These are phyloP conservation scores for Xylophagus ater DNA, from an alignment of 2,888 invertebrate genomes.

Conservation along the genomic window DNA sequence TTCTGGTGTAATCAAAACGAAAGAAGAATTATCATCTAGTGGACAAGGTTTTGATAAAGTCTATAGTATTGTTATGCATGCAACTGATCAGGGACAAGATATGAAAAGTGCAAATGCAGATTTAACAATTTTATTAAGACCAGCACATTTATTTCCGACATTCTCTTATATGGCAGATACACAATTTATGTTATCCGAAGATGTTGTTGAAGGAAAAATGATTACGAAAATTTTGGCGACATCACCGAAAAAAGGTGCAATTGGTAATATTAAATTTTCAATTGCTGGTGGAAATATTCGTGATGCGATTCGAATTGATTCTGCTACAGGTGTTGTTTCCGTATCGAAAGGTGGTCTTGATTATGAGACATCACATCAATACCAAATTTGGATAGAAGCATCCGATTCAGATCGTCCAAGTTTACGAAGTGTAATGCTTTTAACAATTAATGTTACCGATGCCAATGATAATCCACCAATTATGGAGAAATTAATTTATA, in stretches of 20 bases:
- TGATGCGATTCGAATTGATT: constrained; percentile 71
- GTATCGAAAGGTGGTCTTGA: constrained; percentile 72
- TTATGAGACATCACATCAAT: constrained; percentile 69
- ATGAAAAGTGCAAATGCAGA: constrained; percentile 63
- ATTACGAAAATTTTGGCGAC: constrained; percentile 67
- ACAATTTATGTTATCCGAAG: constrained; percentile 68
- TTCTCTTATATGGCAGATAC: constrained; percentile 60
- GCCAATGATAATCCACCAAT: constrained; percentile 86
- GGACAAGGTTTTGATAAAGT: constrained; percentile 45
- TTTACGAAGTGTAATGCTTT: constrained; percentile 63
- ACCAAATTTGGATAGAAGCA: constrained; percentile 89
- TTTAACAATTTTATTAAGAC: constrained; percentile 64
- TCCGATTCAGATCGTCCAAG: constrained; percentile 73
- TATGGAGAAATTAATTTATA: constrained; percentile 69
- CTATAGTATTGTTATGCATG: constrained; percentile 64
- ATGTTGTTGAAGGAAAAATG: constrained; percentile 62
- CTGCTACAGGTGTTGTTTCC: constrained; percentile 66
- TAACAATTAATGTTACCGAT: constrained; percentile 83
- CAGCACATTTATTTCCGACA: constrained; percentile 66
- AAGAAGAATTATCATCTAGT: constrained; percentile 49
- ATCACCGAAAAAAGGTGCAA: constrained; percentile 65
- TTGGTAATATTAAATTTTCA: constrained; percentile 60
- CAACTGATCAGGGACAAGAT: constrained; percentile 64
- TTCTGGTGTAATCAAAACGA: constrained; percentile 80
- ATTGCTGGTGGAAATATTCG: constrained; percentile 92